Evolutionary conservation across 1,140 invertebrate species (phyloP).

Genomic region (Pachypeltis micranthus): DNA sequence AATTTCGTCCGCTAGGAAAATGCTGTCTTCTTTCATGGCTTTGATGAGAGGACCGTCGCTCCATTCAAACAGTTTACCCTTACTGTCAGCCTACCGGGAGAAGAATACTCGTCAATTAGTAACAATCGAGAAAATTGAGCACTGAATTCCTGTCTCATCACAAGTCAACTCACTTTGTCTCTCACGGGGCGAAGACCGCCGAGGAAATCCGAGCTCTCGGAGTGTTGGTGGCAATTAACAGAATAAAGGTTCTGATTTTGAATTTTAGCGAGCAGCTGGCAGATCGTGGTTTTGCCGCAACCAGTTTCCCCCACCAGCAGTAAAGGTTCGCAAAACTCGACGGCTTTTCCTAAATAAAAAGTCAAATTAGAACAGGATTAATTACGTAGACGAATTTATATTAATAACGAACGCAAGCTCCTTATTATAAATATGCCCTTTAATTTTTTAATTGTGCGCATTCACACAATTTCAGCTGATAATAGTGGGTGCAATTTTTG

Average conservation of each 20-base stretch:
- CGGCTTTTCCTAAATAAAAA: conserved; percentile 49
- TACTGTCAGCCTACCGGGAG: conserved; percentile 11
- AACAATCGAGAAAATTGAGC: no score
- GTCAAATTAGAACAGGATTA: no score
- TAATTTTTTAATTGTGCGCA: no score
- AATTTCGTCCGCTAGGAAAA: conserved; percentile 97
- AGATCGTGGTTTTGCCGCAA: conserved; percentile 95
- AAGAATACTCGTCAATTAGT: no score
- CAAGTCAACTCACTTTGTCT: conserved; percentile 33
- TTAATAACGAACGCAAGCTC: no score
- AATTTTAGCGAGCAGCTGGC: conserved; percentile 70
- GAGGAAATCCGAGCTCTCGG: conserved; percentile 94
- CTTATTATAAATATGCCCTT: no score
- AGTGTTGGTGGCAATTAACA: conserved; percentile 98
- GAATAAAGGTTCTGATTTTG: conserved; percentile 53
- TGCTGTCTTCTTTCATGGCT: conserved; percentile 74
- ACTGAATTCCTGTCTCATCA: no score
- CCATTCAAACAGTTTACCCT: conserved; percentile 82
- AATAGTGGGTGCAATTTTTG: no score
- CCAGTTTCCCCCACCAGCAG: conserved; percentile 95
- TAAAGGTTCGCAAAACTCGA: conserved; percentile 87
- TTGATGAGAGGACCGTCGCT: conserved; percentile 87
- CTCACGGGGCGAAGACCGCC: conserved; percentile 87
- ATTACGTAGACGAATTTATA: no score
- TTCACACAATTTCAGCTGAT: no score